Conservation (phyloP, 1,140 invertebrate genomes). For the Listronotus oregonensis region DNA sequence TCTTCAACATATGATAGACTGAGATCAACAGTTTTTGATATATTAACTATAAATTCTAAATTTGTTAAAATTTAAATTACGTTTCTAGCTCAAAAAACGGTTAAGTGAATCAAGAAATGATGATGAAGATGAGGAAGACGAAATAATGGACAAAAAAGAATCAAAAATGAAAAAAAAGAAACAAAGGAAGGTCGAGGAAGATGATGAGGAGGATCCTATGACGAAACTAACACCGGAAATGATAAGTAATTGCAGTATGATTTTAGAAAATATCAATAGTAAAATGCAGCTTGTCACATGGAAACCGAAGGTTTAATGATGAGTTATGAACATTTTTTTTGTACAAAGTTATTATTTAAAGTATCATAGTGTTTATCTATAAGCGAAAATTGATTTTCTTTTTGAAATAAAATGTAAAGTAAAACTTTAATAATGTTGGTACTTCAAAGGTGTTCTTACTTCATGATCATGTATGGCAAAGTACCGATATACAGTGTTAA, state of each 20-base stretch:
- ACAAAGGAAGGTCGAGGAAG: conserved; percentile 64
- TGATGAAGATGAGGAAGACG: conserved; percentile 58
- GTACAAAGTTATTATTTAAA: background rate
- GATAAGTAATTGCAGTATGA: conserved; percentile 64
- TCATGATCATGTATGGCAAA: no score
- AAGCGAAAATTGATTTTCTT: background rate
- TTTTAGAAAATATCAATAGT: conserved; percentile 74
- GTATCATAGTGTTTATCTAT: background rate
- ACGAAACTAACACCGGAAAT: conserved; percentile 61
- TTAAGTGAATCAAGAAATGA: conserved; percentile 58
- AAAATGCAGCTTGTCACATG: conserved; percentile 72
- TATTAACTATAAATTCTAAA: no score
- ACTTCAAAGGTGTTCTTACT: no score
- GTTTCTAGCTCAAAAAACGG: conserved; percentile 57
- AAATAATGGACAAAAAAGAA: conserved; percentile 59
- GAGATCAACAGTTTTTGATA: no score
- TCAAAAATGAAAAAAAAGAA: conserved; percentile 59
- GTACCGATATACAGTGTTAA: no score
- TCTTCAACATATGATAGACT: no score
- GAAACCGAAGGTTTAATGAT: conserved; percentile 59
- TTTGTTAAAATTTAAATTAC: no score
- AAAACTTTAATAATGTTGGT: no score
- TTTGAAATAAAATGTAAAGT: no score
- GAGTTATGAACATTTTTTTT: no score
- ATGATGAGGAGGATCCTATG: conserved; percentile 63